Conservation (phyloP, 2,113 vertebrate genomes). For the Phycodurus eques region DNA sequence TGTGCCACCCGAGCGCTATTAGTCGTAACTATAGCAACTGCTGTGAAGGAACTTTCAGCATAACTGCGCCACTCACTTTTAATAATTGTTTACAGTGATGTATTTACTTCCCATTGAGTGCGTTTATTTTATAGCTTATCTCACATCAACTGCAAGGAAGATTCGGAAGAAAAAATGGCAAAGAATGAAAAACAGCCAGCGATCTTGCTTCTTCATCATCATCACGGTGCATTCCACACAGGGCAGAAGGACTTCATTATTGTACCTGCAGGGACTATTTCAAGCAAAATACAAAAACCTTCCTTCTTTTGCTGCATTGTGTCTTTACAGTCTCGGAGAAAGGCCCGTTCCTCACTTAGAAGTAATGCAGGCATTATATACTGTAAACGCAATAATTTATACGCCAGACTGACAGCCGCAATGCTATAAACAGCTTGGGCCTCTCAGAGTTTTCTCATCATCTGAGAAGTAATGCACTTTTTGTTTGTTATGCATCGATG, state of each 20-base stretch:
- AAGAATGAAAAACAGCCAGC: constrained; percentile 20
- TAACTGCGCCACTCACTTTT: no score
- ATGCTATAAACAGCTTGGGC: constrained; percentile 3
- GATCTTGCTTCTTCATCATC: constrained; percentile 56
- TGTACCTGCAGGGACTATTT: constrained; percentile 65
- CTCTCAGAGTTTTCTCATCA: constrained; percentile 21
- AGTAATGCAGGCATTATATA: constrained; percentile 23
- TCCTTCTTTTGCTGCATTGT: constrained; percentile 36
- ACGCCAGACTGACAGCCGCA: constrained; percentile 1
- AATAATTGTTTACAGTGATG: no score
- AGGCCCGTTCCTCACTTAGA: constrained; percentile 43
- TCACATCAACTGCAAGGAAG: constrained; percentile 34
- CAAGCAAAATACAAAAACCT: constrained; percentile 66
- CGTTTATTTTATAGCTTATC: constrained; percentile 48
- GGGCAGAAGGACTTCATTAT: constrained; percentile 64
- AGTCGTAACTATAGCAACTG: background rate
- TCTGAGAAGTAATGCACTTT: constrained; percentile 25
- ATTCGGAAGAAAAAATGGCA: background rate
- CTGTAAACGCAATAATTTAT: constrained; percentile 28
- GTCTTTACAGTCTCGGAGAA: constrained; percentile 28
- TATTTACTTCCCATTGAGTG: background rate
- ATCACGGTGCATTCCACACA: constrained; percentile 59
- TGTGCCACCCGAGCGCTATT: background rate
- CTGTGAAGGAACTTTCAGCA: no score
- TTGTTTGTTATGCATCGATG: constrained; percentile 46